Evolutionary conservation across 1,140 invertebrate species (phyloP), one percentile per base, ranked within the genome.

Genomic region (Hyles vespertilio): DNA sequence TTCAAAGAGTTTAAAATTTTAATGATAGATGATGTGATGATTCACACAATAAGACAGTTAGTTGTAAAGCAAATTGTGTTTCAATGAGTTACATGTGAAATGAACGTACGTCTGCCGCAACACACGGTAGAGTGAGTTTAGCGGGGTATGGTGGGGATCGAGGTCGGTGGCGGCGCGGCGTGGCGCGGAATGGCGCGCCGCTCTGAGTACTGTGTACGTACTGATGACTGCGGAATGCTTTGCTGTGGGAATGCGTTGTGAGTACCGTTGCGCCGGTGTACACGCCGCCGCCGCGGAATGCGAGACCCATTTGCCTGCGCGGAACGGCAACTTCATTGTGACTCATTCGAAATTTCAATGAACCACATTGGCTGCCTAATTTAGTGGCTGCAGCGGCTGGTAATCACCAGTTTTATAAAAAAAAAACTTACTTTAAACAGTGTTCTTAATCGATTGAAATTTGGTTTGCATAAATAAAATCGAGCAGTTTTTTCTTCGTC

Each of bases 191-290:
- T 33, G 50, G 5, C 6, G 33, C 10, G 10, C 5, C 10, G 32
- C 10, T 2, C 10, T 32, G 33, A 32, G 22, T 33, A 51, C 47
- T 51, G 33, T 32, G 33, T 51, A 51, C 50, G 10, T 33, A 22
- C 50, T 8, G 33, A 32, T 32, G 67, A 63, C 63, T 54, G 74
- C 79, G 85, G 81, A 81, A 81, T 81, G 79, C 75, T 73, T 76
- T 74, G 72, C 77, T 79, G 74, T 88, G 85, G 81, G 85, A 86
- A 86, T 85, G 83, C 80, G 81, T 78, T 75, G 71, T 63, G 76
- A 84, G 85, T 88, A 87, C 85, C 85, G 85, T 88, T 88, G 84
- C 57, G 72, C 65, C 78, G 70, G 71, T 72, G 67, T 56, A 57
- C 56, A 45, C 68, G 70, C 76, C 70, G 66, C 70, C 66, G 67